Conservation (phyloP, 2,888 invertebrate genomes). For the Cephus pulcher region DNA sequence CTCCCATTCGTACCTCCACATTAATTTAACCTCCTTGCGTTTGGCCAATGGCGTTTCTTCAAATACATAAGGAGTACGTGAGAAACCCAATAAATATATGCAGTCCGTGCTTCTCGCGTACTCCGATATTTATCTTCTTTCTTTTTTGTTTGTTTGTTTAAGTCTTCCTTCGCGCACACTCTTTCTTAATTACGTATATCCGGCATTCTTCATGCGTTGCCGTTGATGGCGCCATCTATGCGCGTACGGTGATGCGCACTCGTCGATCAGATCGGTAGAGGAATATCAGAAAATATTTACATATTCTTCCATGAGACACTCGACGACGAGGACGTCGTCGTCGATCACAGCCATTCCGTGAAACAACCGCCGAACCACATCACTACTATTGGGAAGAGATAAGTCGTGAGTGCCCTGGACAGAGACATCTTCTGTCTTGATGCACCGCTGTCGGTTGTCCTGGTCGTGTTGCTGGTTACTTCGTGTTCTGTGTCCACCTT, state of each 20-base stretch:
- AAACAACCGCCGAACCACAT: slow-evolving; percentile 88
- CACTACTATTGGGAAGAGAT: slow-evolving; percentile 84
- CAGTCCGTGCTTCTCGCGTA: neutral
- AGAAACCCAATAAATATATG: neutral
- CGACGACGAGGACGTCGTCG: slow-evolving; percentile 22
- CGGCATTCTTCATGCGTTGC: neutral
- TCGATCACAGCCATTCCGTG: slow-evolving; percentile 83
- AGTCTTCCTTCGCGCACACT: neutral
- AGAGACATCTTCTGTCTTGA: slow-evolving; percentile 68
- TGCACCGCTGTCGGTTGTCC: slow-evolving; percentile 61
- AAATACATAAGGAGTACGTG: neutral
- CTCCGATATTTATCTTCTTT: neutral
- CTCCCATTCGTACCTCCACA: neutral
- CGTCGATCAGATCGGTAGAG: slow-evolving; percentile 6
- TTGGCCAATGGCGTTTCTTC: no score
- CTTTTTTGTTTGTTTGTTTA: neutral
- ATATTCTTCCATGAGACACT: slow-evolving; percentile 15
- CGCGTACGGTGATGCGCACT: neutral
- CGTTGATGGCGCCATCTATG: neutral
- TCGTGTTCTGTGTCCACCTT: slow-evolving; percentile 46
- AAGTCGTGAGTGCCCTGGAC: slow-evolving; percentile 76
- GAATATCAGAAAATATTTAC: slow-evolving; percentile 28
- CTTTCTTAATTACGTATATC: neutral
- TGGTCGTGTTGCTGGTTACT: slow-evolving; percentile 55
- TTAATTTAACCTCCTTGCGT: no score